Conservation (phyloP, 2,888 invertebrate genomes). For the Parascotia fuliginaria region DNA sequence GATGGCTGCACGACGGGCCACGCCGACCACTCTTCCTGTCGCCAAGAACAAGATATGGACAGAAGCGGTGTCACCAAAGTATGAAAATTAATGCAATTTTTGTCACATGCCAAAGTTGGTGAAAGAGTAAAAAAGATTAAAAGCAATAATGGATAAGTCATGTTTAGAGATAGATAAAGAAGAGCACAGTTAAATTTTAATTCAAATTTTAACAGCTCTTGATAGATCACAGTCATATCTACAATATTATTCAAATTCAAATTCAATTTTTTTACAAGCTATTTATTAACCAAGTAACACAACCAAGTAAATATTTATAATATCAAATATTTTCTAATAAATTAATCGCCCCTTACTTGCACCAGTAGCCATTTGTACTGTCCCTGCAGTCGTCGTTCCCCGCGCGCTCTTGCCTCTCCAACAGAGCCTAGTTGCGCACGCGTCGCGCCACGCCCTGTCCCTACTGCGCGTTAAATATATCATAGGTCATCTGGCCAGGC, state of each 20-base stretch:
- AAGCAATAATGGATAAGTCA: too few relatives aligned
- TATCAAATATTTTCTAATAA: not conserved
- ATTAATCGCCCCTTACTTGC: conserved; percentile 40
- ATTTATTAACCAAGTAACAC: too few relatives aligned
- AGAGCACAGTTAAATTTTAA: too few relatives aligned
- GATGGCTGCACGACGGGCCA: conserved; percentile 73
- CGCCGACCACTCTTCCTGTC: conserved; percentile 68
- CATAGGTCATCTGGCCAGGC: conserved; percentile 71
- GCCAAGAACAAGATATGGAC: conserved; percentile 38
- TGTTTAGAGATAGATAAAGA: too few relatives aligned
- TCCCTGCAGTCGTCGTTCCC: conserved; percentile 58
- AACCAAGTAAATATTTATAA: not conserved
- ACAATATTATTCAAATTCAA: too few relatives aligned
- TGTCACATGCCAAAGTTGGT: not conserved
- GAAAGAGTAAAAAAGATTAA: too few relatives aligned
- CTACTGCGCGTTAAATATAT: conserved; percentile 72
- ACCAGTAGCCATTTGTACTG: conserved; percentile 55
- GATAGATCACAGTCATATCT: too few relatives aligned
- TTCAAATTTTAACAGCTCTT: too few relatives aligned
- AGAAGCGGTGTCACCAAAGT: conserved; percentile 33
- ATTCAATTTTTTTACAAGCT: too few relatives aligned
- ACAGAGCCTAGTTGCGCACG: conserved; percentile 68
- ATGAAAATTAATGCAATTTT: not conserved
- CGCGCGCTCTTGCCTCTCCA: conserved; percentile 35
- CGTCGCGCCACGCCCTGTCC: conserved; percentile 73